Evolutionary conservation across 1,140 invertebrate genomes (phyloP).

Genomic region (Hycleus cichorii): DNA sequence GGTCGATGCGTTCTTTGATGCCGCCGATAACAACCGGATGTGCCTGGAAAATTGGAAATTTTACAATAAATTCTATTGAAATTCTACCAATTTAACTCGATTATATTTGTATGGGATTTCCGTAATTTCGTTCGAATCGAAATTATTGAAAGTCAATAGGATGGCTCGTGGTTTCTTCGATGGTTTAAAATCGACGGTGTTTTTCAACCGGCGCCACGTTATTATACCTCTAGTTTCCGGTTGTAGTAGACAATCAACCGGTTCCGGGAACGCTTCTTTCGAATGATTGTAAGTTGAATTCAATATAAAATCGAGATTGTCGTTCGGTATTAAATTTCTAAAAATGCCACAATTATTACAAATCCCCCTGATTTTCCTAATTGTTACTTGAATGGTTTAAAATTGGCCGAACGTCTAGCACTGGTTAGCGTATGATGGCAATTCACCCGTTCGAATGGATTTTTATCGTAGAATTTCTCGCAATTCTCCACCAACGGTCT

Average conservation of each 20-base stretch:
- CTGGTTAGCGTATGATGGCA: constrained; percentile 55
- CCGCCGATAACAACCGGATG: constrained; percentile 51
- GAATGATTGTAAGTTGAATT: constrained; percentile 53
- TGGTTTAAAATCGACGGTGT: constrained; percentile 46
- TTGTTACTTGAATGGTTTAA: constrained; percentile 34
- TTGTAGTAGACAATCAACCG: constrained; percentile 50
- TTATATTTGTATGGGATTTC: neutral
- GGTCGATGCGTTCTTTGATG: constrained; percentile 49
- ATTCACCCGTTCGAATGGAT: constrained; percentile 48
- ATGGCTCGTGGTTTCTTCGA: constrained; percentile 27
- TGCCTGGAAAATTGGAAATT: constrained; percentile 37
- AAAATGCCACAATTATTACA: constrained; percentile 1
- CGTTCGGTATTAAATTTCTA: constrained; percentile 45
- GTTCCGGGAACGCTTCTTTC: constrained; percentile 51
- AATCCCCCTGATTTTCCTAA: neutral
- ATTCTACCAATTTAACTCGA: neutral
- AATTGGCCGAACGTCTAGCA: constrained; percentile 47
- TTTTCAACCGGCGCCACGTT: constrained; percentile 51
- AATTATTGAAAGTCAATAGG: neutral
- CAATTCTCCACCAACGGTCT: neutral
- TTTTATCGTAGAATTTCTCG: neutral
- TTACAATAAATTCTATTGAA: neutral
- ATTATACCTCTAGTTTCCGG: constrained; percentile 47
- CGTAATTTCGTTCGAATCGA: neutral
- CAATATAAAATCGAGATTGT: constrained; percentile 54